Conservation (phyloP, 1,140 invertebrate genomes). For the Euglossa dilemma region DNA sequence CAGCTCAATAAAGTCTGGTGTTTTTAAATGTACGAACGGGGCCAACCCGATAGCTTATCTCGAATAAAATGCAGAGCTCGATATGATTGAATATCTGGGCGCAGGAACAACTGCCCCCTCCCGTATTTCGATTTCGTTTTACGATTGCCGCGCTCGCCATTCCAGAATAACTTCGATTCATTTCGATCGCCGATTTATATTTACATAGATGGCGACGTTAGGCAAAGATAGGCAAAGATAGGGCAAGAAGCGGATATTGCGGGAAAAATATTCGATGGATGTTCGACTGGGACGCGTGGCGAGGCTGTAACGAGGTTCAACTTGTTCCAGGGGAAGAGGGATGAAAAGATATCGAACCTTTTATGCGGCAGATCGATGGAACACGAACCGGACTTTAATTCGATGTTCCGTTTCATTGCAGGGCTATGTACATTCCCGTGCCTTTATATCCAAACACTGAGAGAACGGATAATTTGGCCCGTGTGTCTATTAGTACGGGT, state of each 20-base stretch:
- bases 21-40: conserved; percentile 47
- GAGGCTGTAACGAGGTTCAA: neutral
- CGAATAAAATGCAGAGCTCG: conserved; percentile 39
- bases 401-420: neutral
- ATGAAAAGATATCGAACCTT: neutral
- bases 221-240: neutral
- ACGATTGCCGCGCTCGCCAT: conserved; percentile 31
- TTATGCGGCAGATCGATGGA: neutral
- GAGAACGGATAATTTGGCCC: conserved; percentile 59
- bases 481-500: conserved; percentile 72
- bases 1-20: conserved; percentile 46
- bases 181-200: conserved; percentile 18
- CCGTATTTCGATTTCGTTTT: conserved; percentile 41
- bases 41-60: conserved; percentile 56
- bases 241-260: neutral
- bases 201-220: conserved; percentile 3
- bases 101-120: conserved; percentile 24
- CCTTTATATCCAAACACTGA: conserved; percentile 22
- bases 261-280: too few relatives aligned
- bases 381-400: too few relatives aligned
- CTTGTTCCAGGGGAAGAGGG: neutral
- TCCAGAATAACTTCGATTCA: neutral
- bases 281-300: neutral
- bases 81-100: conserved; percentile 54
- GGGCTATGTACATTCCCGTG: neutral